Percentiles rank a stretch among this genome's conserved stretches.
Conservation (phyloP, 2,113 vertebrate species). For the Serilophus lunatus region DNA sequence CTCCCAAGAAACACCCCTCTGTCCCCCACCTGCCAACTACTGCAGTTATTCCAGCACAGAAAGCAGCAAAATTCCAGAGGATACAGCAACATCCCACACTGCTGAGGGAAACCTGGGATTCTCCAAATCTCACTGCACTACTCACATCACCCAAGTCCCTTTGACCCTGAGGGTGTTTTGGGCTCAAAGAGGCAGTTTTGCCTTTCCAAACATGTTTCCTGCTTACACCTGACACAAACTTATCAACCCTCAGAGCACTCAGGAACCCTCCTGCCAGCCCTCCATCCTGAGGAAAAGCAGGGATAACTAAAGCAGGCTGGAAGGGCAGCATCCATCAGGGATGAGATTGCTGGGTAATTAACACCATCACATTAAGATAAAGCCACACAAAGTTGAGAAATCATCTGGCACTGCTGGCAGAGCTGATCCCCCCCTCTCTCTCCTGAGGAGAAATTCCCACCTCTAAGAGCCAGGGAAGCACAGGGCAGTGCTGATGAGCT, state of each 20-base stretch:
- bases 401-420: background rate
- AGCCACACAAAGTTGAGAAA: background rate
- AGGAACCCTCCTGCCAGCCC: background rate
- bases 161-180: background rate
- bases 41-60: background rate
- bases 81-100: background rate
- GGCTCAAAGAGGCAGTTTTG: background rate
- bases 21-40: background rate
- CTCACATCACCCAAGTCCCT: background rate
- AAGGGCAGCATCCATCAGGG: background rate
- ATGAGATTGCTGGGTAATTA: background rate
- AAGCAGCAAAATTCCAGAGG: background rate
- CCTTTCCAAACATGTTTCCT: background rate
- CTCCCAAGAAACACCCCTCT: background rate
- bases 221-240: background rate
- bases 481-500: background rate
- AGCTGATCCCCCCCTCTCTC: background rate
- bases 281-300: background rate
- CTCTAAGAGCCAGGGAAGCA: background rate
- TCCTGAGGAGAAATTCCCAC: background rate
- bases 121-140: background rate
- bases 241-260: background rate
- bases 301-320: background rate
- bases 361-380: background rate
- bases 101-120: background rate